Evolutionary conservation across 2,113 vertebrate genomes (phyloP).

Genomic region (Aphyosemion australe): DNA sequence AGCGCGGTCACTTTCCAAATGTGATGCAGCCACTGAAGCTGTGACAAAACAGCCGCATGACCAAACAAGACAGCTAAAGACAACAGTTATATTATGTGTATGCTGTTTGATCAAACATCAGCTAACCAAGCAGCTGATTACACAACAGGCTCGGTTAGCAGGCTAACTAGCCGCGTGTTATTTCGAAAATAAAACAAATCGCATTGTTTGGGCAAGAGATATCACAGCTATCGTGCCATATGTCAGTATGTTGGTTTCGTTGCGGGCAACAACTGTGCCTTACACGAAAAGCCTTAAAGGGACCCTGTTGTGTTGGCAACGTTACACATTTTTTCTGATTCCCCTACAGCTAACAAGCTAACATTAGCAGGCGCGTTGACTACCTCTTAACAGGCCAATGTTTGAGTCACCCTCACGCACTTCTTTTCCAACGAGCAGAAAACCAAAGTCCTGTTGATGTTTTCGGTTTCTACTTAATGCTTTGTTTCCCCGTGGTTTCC

Average conservation of each 20-base stretch:
- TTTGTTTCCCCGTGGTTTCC: conserved; percentile 22
- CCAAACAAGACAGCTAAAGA: neutral
- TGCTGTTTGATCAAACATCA: no score
- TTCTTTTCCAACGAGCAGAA: conserved; percentile 16
- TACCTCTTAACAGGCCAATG: conserved; percentile 59
- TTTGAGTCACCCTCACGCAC: conserved; percentile 23
- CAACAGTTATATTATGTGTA: no score
- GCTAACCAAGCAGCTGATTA: conserved; percentile 34
- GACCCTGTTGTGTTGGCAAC: neutral
- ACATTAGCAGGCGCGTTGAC: conserved; percentile 52
- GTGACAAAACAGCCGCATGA: neutral
- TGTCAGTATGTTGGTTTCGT: fast-evolving
- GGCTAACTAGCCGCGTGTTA: conserved; percentile 65
- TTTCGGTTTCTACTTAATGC: neutral
- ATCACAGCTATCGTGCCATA: neutral
- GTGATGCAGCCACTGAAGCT: conserved; percentile 31
- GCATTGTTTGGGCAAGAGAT: neutral
- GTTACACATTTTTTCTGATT: conserved; percentile 27
- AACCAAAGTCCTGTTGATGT: neutral
- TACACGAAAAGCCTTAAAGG: neutral
- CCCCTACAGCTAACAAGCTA: conserved; percentile 51
- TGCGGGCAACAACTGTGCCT: fast-evolving
- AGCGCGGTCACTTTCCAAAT: conserved; percentile 78
- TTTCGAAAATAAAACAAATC: conserved; percentile 28
- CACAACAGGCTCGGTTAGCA: conserved; percentile 58